Evolutionary conservation across 2,888 invertebrate genomes (phyloP), one percentile per base, ranked within the genome.

Genomic region (Tridacna gigas): DNA sequence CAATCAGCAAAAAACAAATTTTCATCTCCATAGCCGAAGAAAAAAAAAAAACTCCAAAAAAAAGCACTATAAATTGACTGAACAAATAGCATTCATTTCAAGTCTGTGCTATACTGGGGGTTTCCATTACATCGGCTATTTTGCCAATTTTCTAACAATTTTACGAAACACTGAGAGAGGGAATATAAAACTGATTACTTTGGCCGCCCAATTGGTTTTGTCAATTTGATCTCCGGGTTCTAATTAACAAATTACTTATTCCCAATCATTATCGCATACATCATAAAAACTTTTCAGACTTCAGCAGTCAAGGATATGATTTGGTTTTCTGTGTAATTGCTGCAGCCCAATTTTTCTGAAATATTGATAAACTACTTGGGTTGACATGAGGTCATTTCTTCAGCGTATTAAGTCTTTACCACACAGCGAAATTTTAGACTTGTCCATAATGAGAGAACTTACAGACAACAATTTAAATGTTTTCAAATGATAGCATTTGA

Each of bases 241-340:
- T 83, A 83, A 86, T 86, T 86, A 86, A 82, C 80, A 86, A 83
- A 86, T 82, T 86, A 80, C 86, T 86, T 86, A 86, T 82, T 80
- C 73, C 48, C 85, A 78, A 86, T 86, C 82, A 86, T 80, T 80
- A 80, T 71, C 66, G 80, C 61, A 86, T 86, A 80, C 74, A 86
- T 86, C 86, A 86, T 86, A 86, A 86, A 76, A 80, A 63, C 13
- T 82, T 82, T 86, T 85, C 76, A 74, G 47, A 80, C 80, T 73
- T 67, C 65, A 60, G 71, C 74, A 73, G 60, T 74, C 78, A 86
- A 26, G 82, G 75, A 77, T 82, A 71, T 82, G 82, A 86, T 86
- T 75, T 77, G 56, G 74, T 79, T 76, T 80, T 82, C 78, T 47
- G 74, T 28, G 75, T 86, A 80, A 86, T 86, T 86, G 82, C 56